Evolutionary conservation across 64 coral and sea anemone genomes (phyloP).

Genomic region (Montipora efflorescens): DNA sequence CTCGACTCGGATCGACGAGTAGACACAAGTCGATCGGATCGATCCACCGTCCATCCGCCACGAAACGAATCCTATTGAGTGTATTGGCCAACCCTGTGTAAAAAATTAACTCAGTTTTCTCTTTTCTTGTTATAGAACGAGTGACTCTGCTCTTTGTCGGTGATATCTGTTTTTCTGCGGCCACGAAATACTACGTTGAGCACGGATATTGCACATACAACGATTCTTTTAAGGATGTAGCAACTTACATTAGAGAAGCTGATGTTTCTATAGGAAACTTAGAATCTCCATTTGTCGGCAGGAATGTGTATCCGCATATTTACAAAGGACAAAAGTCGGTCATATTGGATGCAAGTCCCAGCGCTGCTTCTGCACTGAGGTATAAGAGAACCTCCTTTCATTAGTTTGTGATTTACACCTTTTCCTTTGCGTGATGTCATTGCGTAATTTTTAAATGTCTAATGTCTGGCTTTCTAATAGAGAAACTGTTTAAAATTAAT

Average conservation of each 20-base stretch:
- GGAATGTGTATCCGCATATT: conserved; percentile 37
- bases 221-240: conserved; percentile 67
- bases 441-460: no score
- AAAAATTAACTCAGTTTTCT: not conserved
- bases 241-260: conserved; percentile 42
- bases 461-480: no score
- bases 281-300: conserved; percentile 72
- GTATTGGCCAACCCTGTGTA: no score
- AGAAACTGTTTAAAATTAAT: no score
- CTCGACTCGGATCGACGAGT: no score
- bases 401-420: no score
- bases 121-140: conserved; percentile 1
- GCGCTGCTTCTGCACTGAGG: conserved; percentile 6
- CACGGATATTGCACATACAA: conserved; percentile 63
- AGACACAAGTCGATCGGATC: no score
- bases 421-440: no score
- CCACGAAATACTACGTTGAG: conserved; percentile 43
- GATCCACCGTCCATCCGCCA: no score
- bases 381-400: not conserved
- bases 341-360: conserved; percentile 1
- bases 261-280: conserved; percentile 84
- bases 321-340: not conserved
- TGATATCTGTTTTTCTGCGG: conserved; percentile 70
- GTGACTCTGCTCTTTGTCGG: conserved; percentile 82
- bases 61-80: no score